These are phyloP conservation scores for Paguma larvata DNA, from an alignment of 2,797 vertebrate species.

Conservation along the genomic window DNA sequence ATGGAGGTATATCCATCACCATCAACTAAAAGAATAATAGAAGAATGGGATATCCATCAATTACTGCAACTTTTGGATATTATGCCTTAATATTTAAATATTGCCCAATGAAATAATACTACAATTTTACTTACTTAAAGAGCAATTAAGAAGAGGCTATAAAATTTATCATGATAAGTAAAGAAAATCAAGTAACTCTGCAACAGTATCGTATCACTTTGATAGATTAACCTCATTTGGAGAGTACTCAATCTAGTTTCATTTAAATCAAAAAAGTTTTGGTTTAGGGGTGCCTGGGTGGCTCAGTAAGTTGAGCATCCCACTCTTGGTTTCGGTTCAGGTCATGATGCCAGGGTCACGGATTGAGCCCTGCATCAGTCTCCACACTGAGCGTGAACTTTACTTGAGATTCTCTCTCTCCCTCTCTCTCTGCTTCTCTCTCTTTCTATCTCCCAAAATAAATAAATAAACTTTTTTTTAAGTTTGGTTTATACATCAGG, in stretches of 20 bases:
- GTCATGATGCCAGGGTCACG: too few relatives aligned
- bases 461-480: too few relatives aligned
- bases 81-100: conserved; percentile 10
- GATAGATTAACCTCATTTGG: conserved; percentile 35
- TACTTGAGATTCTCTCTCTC: too few relatives aligned
- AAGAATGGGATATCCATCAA: neutral
- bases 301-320: too few relatives aligned
- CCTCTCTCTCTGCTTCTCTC: too few relatives aligned
- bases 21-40: conserved; percentile 16
- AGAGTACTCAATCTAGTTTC: conserved; percentile 23
- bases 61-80: neutral
- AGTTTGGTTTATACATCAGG: neutral
- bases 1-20: neutral
- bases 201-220: conserved; percentile 1
- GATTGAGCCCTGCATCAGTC: too few relatives aligned
- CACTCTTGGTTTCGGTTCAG: too few relatives aligned
- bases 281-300: too few relatives aligned
- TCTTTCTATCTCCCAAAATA: too few relatives aligned
- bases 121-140: neutral
- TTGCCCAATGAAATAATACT: neutral
- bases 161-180: conserved; percentile 30
- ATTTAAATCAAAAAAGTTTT: neutral
- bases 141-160: conserved; percentile 26
- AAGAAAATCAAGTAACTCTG: conserved; percentile 44
- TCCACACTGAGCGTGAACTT: too few relatives aligned